These are phyloP conservation scores for Macrosoma leucophasiata DNA, from an alignment of 2,888 invertebrate genomes.

Conservation along the genomic window DNA sequence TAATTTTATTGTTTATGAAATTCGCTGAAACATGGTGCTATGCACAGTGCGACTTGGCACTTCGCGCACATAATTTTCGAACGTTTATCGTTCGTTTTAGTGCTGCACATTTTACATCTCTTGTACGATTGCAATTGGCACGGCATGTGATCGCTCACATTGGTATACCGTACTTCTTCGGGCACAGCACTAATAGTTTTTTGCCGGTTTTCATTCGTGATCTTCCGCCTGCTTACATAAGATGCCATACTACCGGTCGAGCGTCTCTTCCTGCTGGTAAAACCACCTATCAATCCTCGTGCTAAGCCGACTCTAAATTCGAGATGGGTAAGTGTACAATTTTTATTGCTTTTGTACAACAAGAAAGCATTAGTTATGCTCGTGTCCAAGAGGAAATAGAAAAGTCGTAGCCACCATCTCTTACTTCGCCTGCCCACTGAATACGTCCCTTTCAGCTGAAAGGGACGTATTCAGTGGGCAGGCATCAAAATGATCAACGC, in stretches of 20 bases:
- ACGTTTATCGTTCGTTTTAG: neutral
- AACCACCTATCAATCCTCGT: too few species aligned
- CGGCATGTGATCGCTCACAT: neutral
- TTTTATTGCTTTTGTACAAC: neutral
- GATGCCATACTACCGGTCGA: too few species aligned
- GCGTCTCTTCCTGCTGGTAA: neutral
- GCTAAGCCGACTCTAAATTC: neutral
- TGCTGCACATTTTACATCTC: conserved; percentile 1
- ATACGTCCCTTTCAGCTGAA: conserved; percentile 8
- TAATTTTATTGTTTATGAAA: conserved; percentile 6
- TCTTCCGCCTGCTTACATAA: neutral
- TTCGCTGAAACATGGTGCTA: conserved; percentile 5
- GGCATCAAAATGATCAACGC: conserved; percentile 35
- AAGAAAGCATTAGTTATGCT: neutral
- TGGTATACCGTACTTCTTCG: neutral
- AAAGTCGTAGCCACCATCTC: conserved; percentile 8
- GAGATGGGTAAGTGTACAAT: neutral
- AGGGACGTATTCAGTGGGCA: too few species aligned
- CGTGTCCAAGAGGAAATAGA: conserved; percentile 4
- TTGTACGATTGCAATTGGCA: neutral
- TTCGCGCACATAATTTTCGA: neutral
- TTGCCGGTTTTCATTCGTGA: neutral
- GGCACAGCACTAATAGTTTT: neutral
- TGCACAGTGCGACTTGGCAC: neutral
- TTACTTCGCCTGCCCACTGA: conserved; percentile 9